These are phyloP conservation scores for Acleris emargana DNA, from an alignment of 2,888 invertebrate species.

Conservation along the genomic window DNA sequence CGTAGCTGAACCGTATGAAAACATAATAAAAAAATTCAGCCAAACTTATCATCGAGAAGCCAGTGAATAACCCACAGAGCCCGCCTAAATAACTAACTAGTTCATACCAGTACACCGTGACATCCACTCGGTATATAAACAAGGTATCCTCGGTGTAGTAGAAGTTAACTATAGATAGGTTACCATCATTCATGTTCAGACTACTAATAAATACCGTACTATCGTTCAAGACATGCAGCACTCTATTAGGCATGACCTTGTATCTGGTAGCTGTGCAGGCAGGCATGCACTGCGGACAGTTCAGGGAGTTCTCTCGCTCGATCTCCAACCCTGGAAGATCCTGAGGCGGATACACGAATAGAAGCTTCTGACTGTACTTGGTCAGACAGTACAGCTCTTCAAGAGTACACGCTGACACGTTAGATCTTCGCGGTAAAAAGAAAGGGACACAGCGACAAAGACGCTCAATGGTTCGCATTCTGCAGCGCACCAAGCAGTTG, in stretches of 20 bases:
- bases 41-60: constrained; percentile 32
- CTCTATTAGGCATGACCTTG: constrained; percentile 9
- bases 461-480: constrained; percentile 54
- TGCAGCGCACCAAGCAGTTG: constrained; percentile 65
- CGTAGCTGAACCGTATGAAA: constrained; percentile 21
- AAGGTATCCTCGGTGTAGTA: constrained; percentile 8
- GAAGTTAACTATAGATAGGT: constrained; percentile 22
- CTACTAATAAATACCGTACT: background rate
- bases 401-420: constrained; percentile 30
- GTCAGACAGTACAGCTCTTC: constrained; percentile 29
- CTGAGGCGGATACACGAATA: constrained; percentile 27
- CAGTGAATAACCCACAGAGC: constrained; percentile 32
- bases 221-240: background rate
- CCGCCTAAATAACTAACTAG: constrained; percentile 28
- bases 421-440: constrained; percentile 48
- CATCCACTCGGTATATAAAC: constrained; percentile 22
- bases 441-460: constrained; percentile 64
- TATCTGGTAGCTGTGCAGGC: constrained; percentile 23
- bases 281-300: constrained; percentile 22
- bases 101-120: constrained; percentile 29
- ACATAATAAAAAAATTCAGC: constrained; percentile 31
- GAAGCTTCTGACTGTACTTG: constrained; percentile 31
- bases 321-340: constrained; percentile 34
- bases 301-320: constrained; percentile 31
- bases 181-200: constrained; percentile 11